Evolutionary conservation across 2,113 vertebrate genomes (phyloP), one percentile per base, ranked within the genome.

Genomic region (Phycodurus eques): DNA sequence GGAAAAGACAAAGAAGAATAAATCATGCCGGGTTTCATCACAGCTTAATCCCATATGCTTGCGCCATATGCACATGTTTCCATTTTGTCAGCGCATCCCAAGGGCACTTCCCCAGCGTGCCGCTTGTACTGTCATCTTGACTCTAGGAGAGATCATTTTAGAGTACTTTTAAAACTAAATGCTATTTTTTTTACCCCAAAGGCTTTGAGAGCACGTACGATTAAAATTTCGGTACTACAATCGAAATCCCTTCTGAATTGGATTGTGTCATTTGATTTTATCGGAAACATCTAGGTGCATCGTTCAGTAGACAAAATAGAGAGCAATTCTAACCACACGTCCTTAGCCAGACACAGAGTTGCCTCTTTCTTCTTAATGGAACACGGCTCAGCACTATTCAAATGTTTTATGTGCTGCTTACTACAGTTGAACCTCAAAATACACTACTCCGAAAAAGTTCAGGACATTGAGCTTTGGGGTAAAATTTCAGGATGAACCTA

Each of bases 11-110:
- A 73, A 39, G 33, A 74, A 71, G 56, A 70, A 74, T 76, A 78
- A 73, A 77, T 77, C 69, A 33, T 42, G 22, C 60, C 67, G 49
- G 49, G 57, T 82, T 88, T 78, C 80, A 80, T 89, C 79, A n/a
- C 76, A 72, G 74, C 59, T 63, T 78, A 80, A 75, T 83, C 80
- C 77, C 62, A 69, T 39, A 74, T 71, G 77, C 71, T 71, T 80
- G 79, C 74, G 75, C 78, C 80, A 72, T 31, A 43, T 77, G 80
- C 80, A 89, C 73, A 79, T 80, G 82, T 77, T 88, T 88, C 83
- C 82, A 79, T 79, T 83, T 79, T 80, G 78, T 83, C 80, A 87
- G 79, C 78, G 71, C 76, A 77, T 87, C 87, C 85, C 83, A 77
- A 71, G 81, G 83, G 81, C 75, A 74, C 84, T 80, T 88, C 76